Conservation (phyloP, 2,888 invertebrate species). For the Phengaris arion region DNA sequence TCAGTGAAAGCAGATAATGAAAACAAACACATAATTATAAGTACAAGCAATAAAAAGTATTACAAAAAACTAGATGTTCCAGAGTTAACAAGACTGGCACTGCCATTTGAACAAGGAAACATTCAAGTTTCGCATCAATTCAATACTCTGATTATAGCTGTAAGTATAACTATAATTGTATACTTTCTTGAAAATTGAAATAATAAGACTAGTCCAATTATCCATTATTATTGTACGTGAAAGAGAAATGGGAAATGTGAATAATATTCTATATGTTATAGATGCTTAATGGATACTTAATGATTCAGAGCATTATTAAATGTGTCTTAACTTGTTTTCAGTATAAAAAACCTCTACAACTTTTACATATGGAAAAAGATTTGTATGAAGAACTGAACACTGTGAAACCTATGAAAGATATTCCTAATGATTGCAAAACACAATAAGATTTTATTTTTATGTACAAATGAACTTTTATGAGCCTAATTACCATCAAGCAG, state of each 20-base stretch:
- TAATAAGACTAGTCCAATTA: not conserved
- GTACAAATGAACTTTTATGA: not conserved
- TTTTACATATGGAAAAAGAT: conserved; percentile 85
- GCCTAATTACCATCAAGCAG: not conserved
- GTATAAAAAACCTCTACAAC: conserved; percentile 87
- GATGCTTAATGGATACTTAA: no score
- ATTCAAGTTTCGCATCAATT: conserved; percentile 85
- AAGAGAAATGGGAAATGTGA: no score
- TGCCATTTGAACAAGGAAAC: conserved; percentile 81
- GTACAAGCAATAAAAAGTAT: conserved; percentile 90
- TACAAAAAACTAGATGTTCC: conserved; percentile 85
- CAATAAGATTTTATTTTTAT: conserved; percentile 48
- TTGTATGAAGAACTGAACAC: conserved; percentile 69
- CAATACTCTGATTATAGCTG: conserved; percentile 87
- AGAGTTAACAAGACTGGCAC: conserved; percentile 83
- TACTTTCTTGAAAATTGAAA: not conserved
- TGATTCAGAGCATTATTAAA: no score
- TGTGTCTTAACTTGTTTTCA: conserved; percentile 58
- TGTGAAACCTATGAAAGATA: conserved; percentile 66
- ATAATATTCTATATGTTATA: no score
- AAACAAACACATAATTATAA: conserved; percentile 82
- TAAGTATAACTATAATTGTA: conserved; percentile 54
- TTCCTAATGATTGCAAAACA: conserved; percentile 70
- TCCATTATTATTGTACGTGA: no score
- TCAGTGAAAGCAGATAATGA: conserved; percentile 83